Evolutionary conservation across 2,888 invertebrate genomes (phyloP).

Genomic region (Peribatodes rhomboidaria): DNA sequence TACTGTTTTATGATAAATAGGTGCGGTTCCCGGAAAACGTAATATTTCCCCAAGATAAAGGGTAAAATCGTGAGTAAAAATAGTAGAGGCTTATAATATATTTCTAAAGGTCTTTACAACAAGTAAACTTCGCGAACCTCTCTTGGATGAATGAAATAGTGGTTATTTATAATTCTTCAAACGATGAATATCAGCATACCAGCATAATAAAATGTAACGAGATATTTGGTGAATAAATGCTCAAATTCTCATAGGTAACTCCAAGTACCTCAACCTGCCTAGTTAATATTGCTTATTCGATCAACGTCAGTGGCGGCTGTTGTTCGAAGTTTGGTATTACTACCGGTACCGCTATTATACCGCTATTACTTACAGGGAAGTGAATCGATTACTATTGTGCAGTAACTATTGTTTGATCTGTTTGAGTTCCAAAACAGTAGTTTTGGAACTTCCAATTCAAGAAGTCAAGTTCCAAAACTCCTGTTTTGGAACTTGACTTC

Average conservation of each 20-base stretch:
- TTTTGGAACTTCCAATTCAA: too few species aligned
- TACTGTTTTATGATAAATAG: too few species aligned
- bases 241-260: slow-evolving; percentile 1
- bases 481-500: too few species aligned
- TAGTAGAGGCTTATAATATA: too few species aligned
- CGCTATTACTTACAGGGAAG: slow-evolving; percentile 7
- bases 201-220: not conserved
- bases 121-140: too few species aligned
- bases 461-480: too few species aligned
- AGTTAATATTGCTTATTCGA: slow-evolving; percentile 25
- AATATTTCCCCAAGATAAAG: too few species aligned
- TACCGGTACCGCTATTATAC: slow-evolving; percentile 12
- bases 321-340: slow-evolving; percentile 23
- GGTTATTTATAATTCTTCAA: not conserved
- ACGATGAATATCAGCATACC: too few species aligned
- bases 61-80: too few species aligned
- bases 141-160: not conserved
- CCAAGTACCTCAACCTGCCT: slow-evolving; percentile 5
- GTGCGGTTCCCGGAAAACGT: too few species aligned
- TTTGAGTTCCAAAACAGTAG: too few species aligned
- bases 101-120: too few species aligned
- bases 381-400: not conserved
- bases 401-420: not conserved
- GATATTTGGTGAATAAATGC: not conserved
- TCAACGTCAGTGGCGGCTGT: slow-evolving; percentile 25